Conservation (phyloP, 2,888 invertebrate genomes). For the Cryptophagus acutangulus region DNA sequence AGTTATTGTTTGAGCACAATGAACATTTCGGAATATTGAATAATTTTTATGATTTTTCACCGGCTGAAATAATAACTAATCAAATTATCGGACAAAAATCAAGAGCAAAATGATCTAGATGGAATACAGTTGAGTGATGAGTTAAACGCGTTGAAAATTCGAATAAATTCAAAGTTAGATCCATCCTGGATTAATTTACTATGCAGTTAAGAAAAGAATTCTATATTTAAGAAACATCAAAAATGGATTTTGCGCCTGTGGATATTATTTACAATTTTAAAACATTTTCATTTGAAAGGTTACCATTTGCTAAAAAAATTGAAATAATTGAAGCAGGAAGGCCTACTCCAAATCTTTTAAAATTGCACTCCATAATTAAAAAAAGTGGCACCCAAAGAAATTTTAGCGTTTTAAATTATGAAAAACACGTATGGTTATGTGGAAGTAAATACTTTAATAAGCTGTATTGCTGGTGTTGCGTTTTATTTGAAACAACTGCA, state of each 20-base stretch:
- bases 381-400: not conserved
- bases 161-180: not conserved
- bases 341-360: constrained; percentile 1
- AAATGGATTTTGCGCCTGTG: too few species aligned
- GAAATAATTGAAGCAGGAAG: not conserved
- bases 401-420: not conserved
- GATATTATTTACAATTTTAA: not conserved
- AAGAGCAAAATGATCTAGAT: not conserved
- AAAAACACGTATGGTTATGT: not conserved
- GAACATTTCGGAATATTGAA: not conserved
- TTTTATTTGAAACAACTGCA: not conserved
- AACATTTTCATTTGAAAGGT: not conserved
- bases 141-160: not conserved
- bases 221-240: too few species aligned
- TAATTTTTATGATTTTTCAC: not conserved
- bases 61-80: not conserved
- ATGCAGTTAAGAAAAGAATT: too few species aligned
- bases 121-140: not conserved
- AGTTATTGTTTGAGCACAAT: not conserved
- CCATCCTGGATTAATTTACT: too few species aligned
- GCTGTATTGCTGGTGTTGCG: constrained; percentile 1
- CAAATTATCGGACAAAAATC: not conserved
- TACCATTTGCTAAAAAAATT: not conserved
- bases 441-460: constrained; percentile 1
- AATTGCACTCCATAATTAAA: not conserved